phyloP scores from a whole-genome alignment of 2,113 vertebrate genomes.

The Crotalus viridis region DNA sequence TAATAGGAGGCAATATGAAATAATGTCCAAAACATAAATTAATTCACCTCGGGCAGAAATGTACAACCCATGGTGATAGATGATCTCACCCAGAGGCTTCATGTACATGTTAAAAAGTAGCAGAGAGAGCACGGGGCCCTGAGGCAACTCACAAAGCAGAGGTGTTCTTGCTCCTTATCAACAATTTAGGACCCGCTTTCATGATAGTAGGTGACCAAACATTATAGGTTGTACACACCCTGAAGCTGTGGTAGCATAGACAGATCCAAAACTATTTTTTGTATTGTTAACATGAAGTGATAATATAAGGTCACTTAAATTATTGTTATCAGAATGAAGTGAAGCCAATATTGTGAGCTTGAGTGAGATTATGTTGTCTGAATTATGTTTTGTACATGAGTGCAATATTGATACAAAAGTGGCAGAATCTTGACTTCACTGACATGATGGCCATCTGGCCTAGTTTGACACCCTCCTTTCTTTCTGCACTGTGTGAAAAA shows the following conservation, averaged over 20 bases:
- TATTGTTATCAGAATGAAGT: neutral
- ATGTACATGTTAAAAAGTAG: neutral
- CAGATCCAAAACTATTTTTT: neutral
- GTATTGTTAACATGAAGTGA: neutral
- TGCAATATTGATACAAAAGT: neutral
- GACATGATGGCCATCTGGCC: neutral
- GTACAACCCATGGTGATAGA: neutral
- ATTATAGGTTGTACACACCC: neutral
- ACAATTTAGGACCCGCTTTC: neutral
- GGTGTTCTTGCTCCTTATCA: neutral
- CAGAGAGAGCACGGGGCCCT: neutral
- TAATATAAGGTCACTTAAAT: neutral
- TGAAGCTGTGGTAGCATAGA: neutral
- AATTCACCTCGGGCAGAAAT: neutral
- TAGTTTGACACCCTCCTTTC: neutral
- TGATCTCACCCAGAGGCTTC: neutral
- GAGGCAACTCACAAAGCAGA: neutral
- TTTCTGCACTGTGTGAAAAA: neutral
- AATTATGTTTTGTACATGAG: neutral
- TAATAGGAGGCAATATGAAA: neutral
- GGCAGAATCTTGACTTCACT: neutral
- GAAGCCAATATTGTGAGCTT: neutral
- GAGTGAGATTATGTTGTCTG: neutral
- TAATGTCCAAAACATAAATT: neutral
- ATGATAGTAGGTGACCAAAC: neutral